These are phyloP conservation scores for Clepsis dumicolana DNA, from an alignment of 2,888 invertebrate species.

Conservation along the genomic window DNA sequence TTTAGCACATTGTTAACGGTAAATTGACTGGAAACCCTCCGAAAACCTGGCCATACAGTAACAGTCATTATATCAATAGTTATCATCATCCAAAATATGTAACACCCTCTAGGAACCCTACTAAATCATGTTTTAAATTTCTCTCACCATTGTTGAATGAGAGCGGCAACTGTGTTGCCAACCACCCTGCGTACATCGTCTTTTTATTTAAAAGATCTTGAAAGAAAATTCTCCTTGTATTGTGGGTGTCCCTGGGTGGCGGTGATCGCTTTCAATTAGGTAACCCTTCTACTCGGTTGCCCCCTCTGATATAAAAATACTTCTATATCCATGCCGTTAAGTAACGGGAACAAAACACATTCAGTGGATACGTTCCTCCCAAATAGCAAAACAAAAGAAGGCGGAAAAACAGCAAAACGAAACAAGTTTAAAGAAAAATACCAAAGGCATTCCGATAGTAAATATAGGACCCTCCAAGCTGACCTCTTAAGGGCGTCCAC, in stretches of 20 bases:
- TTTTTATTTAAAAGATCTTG: too few relatives aligned
- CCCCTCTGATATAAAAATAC: too few relatives aligned
- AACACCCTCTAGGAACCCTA: too few relatives aligned
- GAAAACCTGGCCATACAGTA: not conserved
- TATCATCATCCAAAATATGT: not conserved
- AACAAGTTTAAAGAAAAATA: constrained; percentile 16
- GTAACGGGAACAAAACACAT: not conserved
- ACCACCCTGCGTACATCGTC: too few relatives aligned
- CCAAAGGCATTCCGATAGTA: constrained; percentile 22
- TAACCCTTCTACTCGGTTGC: too few relatives aligned
- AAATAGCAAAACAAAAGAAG: not conserved
- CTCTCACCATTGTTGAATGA: too few relatives aligned
- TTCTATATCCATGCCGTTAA: too few relatives aligned
- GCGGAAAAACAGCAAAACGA: not conserved
- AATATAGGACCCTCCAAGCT: constrained; percentile 6
- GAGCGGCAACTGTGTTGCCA: too few relatives aligned
- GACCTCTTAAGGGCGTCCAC: constrained; percentile 7
- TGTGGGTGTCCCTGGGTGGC: too few relatives aligned
- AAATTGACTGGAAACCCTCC: constrained; percentile 12
- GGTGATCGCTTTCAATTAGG: too few relatives aligned
- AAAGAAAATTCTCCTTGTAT: too few relatives aligned
- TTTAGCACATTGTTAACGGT: constrained; percentile 1
- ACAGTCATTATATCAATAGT: not conserved
- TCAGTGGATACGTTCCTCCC: not conserved
- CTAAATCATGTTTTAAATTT: too few relatives aligned